Conservation (phyloP, 1,140 invertebrate species). For the Pseudomyrmex cubaensis region DNA sequence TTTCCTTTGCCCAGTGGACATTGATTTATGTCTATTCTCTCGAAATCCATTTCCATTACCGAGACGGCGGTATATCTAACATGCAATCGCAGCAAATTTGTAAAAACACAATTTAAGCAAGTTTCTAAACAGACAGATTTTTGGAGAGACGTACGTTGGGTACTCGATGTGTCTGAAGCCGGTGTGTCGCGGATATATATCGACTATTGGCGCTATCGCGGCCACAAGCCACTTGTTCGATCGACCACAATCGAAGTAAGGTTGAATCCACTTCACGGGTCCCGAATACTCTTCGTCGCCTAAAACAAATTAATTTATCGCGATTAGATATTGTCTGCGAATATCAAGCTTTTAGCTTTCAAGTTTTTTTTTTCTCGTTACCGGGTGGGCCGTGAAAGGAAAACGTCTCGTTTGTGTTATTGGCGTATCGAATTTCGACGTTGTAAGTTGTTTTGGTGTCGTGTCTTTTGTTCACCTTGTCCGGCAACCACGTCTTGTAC, state of each 20-base stretch:
- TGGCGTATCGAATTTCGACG: slow-evolving; percentile 96
- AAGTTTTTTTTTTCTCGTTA: slow-evolving; percentile 68
- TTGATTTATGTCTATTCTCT: slow-evolving; percentile 99
- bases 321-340: not conserved
- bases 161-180: slow-evolving; percentile 98
- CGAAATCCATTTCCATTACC: slow-evolving; percentile 98
- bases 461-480: slow-evolving; percentile 91
- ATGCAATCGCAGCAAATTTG: slow-evolving; percentile 37
- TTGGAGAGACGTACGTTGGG: slow-evolving; percentile 90
- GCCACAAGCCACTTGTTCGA: slow-evolving; percentile 98
- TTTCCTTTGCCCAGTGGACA: slow-evolving; percentile 96
- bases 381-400: slow-evolving; percentile 97
- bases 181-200: slow-evolving; percentile 97
- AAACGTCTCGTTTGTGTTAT: slow-evolving; percentile 97
- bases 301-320: slow-evolving; percentile 67
- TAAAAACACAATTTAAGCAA: not conserved
- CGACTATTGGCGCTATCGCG: slow-evolving; percentile 96
- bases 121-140: not conserved
- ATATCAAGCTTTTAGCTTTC: not conserved
- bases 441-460: slow-evolving; percentile 98
- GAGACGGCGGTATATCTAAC: slow-evolving; percentile 95
- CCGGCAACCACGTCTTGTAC: slow-evolving; percentile 95
- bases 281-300: slow-evolving; percentile 94
- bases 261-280: slow-evolving; percentile 96
- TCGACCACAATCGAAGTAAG: slow-evolving; percentile 98